A percentile compares a stretch with the other conserved stretches of the same genome.
Conservation (phyloP, 2,113 vertebrate genomes). For the Leucoraja erinaceus region DNA sequence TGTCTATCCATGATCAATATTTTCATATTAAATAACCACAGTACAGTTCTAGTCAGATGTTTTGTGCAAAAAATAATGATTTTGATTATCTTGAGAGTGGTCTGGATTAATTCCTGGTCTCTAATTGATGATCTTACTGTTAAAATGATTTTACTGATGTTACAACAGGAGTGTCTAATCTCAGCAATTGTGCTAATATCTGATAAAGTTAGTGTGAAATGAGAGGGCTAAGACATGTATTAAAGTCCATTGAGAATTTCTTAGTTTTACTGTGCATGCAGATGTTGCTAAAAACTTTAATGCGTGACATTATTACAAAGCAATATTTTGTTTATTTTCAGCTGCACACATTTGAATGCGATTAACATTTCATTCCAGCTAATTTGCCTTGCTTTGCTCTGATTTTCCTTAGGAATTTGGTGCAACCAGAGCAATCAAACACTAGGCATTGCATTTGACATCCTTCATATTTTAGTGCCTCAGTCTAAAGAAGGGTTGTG, state of each 20-base stretch:
- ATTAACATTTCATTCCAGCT: background rate
- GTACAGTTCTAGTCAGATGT: no score
- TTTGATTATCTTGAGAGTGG: no score
- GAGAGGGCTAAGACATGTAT: background rate
- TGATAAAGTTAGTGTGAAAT: background rate
- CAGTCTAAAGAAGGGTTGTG: no score
- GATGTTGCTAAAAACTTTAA: background rate
- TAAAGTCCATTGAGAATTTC: background rate
- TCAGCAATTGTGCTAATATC: background rate
- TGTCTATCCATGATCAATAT: no score
- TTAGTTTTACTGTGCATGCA: background rate
- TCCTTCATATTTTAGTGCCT: no score
- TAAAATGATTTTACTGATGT: background rate
- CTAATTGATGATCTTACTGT: background rate
- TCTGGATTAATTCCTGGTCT: background rate
- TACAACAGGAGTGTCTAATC: background rate
- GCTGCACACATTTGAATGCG: background rate
- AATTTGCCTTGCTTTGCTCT: background rate
- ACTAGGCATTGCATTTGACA: background rate
- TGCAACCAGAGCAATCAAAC: background rate
- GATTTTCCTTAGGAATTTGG: constrained; percentile 30
- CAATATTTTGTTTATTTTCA: background rate
- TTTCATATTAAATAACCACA: no score
- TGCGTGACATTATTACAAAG: background rate
- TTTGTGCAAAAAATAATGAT: no score